Evolutionary conservation across 92 coral and sea anemone genomes (phyloP), one percentile per base, ranked within the genome.

Genomic region (Bergia puertoricense): DNA sequence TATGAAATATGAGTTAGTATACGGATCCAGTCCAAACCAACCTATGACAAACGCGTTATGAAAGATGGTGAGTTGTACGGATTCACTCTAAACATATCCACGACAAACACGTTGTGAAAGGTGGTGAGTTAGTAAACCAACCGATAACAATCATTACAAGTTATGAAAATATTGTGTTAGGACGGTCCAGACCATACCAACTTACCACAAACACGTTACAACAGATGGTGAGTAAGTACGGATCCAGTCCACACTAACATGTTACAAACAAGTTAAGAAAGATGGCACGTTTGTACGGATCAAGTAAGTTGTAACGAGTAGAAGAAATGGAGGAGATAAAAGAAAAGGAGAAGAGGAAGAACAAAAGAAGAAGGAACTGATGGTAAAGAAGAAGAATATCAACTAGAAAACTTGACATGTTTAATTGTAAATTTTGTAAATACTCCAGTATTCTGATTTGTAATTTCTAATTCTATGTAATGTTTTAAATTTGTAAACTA

Each of bases 151-250:
- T 30, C 30, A 30, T 30, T 30, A 54, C 16, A n/a, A 2, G 30
- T 30, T 30, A 30, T 30, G 30, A 30, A 30, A 30, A 30, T 30
- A 30, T 30, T 30, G 30, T 30, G 30, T 30, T 30, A 30, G 30
- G 30, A 30, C 30, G 54, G 9, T 48, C 10, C 10, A 48, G 11
- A 7, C 74, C 85, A 93, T 40, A 93, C 88, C 73, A 93, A 51
- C 76, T 92, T 88, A 39, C 39, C 1, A n/a, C 5, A 13, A 22
- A 74, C 30, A 74, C 79, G 54, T 48, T 48, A 48, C 9, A 22
- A 57, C 14, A 18, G 67, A 57, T 57, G 22, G 67, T 14, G 67
- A 57, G 22, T 15, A 1, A 57, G 22, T 57, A 57, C 22, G 30
- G 65, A 5, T 82, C 39, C 10, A 5, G 0, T 20, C 41, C 86